These are phyloP conservation scores for Cephus rjabovi DNA, from an alignment of 2,888 invertebrate genomes.

Conservation along the genomic window DNA sequence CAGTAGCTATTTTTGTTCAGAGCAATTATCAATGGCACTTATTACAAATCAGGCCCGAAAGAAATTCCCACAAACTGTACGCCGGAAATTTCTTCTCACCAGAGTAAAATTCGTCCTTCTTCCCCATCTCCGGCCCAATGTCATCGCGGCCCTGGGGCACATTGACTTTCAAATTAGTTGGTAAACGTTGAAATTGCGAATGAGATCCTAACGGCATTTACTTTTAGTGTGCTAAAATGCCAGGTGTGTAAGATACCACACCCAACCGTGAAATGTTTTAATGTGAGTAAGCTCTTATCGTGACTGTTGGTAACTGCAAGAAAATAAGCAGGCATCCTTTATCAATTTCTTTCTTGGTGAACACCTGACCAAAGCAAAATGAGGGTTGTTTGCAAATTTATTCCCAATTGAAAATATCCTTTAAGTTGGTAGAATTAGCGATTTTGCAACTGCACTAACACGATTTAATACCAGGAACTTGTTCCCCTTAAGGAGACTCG, in stretches of 20 bases:
- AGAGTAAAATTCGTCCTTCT: background rate
- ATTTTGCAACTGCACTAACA: too few relatives aligned
- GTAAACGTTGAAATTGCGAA: slow-evolving; percentile 22
- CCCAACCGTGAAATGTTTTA: background rate
- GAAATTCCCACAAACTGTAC: background rate
- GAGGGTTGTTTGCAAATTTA: background rate
- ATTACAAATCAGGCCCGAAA: background rate
- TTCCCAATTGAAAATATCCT: background rate
- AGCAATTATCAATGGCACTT: background rate
- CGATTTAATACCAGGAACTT: too few relatives aligned
- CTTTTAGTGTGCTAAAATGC: background rate
- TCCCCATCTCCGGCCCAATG: background rate
- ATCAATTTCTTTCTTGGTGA: background rate
- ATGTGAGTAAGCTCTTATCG: background rate
- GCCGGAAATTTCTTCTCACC: background rate
- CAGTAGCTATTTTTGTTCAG: background rate
- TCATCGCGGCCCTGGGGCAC: background rate
- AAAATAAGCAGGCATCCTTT: background rate
- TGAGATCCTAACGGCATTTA: background rate
- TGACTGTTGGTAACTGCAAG: background rate
- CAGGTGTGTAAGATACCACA: background rate
- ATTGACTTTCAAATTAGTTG: slow-evolving; percentile 17
- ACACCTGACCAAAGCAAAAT: background rate
- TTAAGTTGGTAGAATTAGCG: background rate
- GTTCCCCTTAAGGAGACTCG: too few relatives aligned